A percentile compares a stretch with the other conserved stretches of the same genome.
Conservation (phyloP, 2,797 vertebrate genomes). For the Discoglossus pictus region DNA sequence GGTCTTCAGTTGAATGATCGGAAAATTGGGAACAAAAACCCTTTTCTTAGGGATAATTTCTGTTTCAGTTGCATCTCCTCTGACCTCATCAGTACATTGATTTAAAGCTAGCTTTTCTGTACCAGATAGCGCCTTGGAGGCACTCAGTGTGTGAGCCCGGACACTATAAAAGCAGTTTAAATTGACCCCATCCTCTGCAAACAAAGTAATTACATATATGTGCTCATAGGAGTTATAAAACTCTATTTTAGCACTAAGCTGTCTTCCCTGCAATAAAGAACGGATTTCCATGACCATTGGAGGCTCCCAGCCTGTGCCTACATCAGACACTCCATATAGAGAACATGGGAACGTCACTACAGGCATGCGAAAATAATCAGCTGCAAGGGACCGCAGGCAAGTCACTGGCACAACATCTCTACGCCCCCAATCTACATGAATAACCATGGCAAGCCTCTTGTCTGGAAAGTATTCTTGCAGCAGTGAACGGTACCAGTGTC, state of each 20-base stretch:
- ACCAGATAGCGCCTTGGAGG: slow-evolving; percentile 46
- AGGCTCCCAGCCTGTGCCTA: slow-evolving; percentile 78
- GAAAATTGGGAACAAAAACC: background rate
- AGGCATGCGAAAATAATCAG: slow-evolving; percentile 86
- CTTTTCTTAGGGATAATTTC: background rate
- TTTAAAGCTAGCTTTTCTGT: background rate
- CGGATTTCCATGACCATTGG: slow-evolving; percentile 75
- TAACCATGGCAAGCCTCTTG: slow-evolving; percentile 76
- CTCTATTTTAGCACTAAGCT: slow-evolving; percentile 80
- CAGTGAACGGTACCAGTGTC: slow-evolving; percentile 81
- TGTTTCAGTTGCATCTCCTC: background rate
- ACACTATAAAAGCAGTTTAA: slow-evolving; percentile 80
- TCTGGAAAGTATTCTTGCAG: slow-evolving; percentile 61
- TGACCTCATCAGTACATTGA: background rate
- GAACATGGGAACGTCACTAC: slow-evolving; percentile 88
- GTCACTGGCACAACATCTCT: slow-evolving; percentile 77
- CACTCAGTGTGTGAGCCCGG: slow-evolving; percentile 58
- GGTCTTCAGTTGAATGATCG: slow-evolving; percentile 52
- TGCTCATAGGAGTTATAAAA: slow-evolving; percentile 85
- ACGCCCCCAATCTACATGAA: slow-evolving; percentile 87
- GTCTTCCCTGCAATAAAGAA: slow-evolving; percentile 74
- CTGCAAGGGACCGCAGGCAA: slow-evolving; percentile 73
- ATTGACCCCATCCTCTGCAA: slow-evolving; percentile 78
- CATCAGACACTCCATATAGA: slow-evolving; percentile 80
- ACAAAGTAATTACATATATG: slow-evolving; percentile 84